Base-by-base conservation (phyloP, 2,888 invertebrate genomes). In the Mythimna pallens region DNA sequence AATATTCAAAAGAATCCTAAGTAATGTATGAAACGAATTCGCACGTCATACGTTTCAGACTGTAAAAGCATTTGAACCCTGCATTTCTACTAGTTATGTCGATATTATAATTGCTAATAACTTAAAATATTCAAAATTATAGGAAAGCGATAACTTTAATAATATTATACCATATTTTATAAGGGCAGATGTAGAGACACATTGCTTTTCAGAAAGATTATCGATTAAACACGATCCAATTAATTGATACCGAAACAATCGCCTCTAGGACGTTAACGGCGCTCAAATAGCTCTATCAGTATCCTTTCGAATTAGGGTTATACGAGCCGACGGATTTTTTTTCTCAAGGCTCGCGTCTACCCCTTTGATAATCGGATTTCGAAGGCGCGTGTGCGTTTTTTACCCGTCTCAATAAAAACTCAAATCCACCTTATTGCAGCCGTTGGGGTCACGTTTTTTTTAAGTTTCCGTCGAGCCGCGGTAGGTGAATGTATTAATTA, bases 181-280 rank as follows among this genome's bases (percentile, higher is more conserved):
- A 87, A 86, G 88, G 91, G 94, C 96, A 96, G 96, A 94, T 96
- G 96, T 89, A 90, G 84, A 91, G 88, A 91, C 94, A 94, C 94
- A 93, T 93, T 94, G 93, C 93, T 88, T 88, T 89, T 89, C 81
- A 86, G 86, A 91, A 92, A 92, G 92, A 93, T 95, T 94, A 96
- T 96, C 95, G 96, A 95, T 96, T 94, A 95, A 93, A 93, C 94
- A 92, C 92, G 94, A 96, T 95, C 96, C 95, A 96, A 96, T 96
- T 96, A 96, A 96, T 94, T 91, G 95, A 95, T 96, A 95, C 91
- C 90, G 94, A 94, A 94, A 95, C 94, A 95, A 95, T 94, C 93
- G 93, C 83, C 86, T 90, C 91, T 89, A 87, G 90, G 89, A 88
- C 89, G 91, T 92, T 93, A 92, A 91, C 92, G 91, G 92, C 92